These are phyloP conservation scores for Mylabris sibirica DNA, from an alignment of 2,888 invertebrate species.

Conservation along the genomic window DNA sequence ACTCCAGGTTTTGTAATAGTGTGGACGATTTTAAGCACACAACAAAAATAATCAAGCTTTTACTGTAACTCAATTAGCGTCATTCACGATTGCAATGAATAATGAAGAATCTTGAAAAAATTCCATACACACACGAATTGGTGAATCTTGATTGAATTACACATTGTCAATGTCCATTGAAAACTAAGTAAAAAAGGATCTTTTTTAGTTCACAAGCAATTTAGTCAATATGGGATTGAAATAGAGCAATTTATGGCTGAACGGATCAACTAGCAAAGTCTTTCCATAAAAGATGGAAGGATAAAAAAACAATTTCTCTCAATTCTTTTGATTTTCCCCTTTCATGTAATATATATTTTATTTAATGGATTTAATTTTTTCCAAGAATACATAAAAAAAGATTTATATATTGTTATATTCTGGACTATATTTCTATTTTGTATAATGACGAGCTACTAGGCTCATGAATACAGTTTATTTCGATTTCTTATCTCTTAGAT, in stretches of 20 bases:
- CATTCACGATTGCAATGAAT: neutral
- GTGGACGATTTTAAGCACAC: neutral
- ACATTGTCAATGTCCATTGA: neutral
- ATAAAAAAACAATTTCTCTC: neutral
- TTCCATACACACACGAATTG: neutral
- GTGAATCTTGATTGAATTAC: neutral
- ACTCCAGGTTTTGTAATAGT: neutral
- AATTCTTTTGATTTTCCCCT: neutral
- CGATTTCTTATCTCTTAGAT: neutral
- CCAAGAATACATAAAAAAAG: no score
- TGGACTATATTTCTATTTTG: neutral
- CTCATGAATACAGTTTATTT: neutral
- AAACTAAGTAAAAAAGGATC: neutral
- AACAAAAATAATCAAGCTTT: neutral
- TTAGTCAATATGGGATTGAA: neutral
- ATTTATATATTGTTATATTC: neutral
- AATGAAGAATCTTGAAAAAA: neutral
- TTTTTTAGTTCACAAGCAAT: neutral
- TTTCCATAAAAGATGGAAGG: neutral
- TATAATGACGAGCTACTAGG: neutral
- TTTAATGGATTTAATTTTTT: neutral
- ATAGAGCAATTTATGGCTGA: neutral
- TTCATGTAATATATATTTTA: neutral
- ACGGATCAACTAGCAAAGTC: neutral
- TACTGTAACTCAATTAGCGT: neutral